Base-by-base conservation (phyloP, 2,888 invertebrate species). In the Autographa gamma region DNA sequence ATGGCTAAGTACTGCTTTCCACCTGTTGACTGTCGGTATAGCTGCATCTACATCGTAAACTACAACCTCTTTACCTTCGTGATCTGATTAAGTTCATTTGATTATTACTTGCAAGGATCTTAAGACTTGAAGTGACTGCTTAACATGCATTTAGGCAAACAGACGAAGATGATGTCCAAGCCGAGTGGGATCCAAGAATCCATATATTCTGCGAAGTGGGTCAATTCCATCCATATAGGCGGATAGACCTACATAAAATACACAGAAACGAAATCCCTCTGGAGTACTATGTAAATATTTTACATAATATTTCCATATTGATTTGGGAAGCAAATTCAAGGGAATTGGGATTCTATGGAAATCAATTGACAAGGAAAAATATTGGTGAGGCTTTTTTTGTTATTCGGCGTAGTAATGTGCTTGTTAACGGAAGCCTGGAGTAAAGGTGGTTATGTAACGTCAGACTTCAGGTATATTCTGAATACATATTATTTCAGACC, bases 261-360 rank as follows among this genome's bases (percentile, higher is more conserved):
- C 67, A 58, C 43, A 52, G 63, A 59, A 71, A 52, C 41, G 18
- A 31, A 74, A 62, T 75, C 79, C 75, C 75, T 41, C 43, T 59
- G 67, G 76, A 60, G 65, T 38, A 60, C 65, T 75, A 79, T 75
- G 77, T 77, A 79, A 77, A 79, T 79, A 77, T 72, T 77, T 71
- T 66, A 79, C 75, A 79, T 79, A 79, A 79, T 79, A 79, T 77
- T 77, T 72, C 72, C 77, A 79, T 79, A 77, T 77, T 79, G 77
- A 77, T 77, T 77, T 72, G 66, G 63, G 68, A 48, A 71, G 63
- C 66, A 77, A 79, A 79, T 69, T 79, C 68, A 54, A 64, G 48
- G 66, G 63, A 66, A 77, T 48, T 65, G 59, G 75, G n/a, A 63
- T 68, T 77, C 70, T 76, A 77, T 77, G 79, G 75, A 75, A 79